Base-by-base conservation (phyloP, 1,140 invertebrate genomes). In the Triops cancriformis region DNA sequence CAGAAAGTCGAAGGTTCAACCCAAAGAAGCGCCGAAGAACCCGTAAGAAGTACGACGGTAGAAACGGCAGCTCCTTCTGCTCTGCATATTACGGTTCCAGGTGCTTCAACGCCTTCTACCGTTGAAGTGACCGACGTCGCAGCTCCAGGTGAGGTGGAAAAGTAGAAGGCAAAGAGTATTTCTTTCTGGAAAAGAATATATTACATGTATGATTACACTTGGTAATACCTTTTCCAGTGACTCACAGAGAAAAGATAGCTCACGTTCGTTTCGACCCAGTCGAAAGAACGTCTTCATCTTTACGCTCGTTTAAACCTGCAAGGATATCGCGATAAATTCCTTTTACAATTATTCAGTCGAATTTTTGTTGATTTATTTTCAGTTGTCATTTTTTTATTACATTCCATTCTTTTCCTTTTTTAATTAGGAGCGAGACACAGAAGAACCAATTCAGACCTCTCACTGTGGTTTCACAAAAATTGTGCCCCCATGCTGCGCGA, bases 11-110 rank as follows among this genome's bases (percentile, higher is more conserved):
- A 23, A 18, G 14, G 18, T 6, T 12, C n/a, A 23, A 18, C 23
- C 18, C 18, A n/a, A 18, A 64, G 23, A 64, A 64, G 7, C 23
- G 14, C 2, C 10, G 18, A 64, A 64, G 51, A 64, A 64, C 51
- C 51, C 23, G 14, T 1, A 6, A 10, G 51, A 64, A 64, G 51
- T 14, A 64, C 37, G n/a, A 28, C 23, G 1, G 18, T 43, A 3
- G 74, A 76, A 42, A 31, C 74, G 10, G 74, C 45, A 14, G 31
- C 74, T 23, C 28, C 45, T 31, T 31, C 74, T 28, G 27, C 45
- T 6, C 74, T 43, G 5, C 74, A 76, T 43, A 45, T 43, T n/a
- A 42, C 14, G 11, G 18, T 27, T 43, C 41, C 37, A 42, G 42
- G 74, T 11, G 26, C 10, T 18, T 23, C 27, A n/a, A 23, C 27